A percentile compares a stretch with the other conserved stretches of the same genome.
These are phyloP conservation scores for Mythimna loreyi DNA, from an alignment of 2,888 invertebrate genomes.

Conservation along the genomic window DNA sequence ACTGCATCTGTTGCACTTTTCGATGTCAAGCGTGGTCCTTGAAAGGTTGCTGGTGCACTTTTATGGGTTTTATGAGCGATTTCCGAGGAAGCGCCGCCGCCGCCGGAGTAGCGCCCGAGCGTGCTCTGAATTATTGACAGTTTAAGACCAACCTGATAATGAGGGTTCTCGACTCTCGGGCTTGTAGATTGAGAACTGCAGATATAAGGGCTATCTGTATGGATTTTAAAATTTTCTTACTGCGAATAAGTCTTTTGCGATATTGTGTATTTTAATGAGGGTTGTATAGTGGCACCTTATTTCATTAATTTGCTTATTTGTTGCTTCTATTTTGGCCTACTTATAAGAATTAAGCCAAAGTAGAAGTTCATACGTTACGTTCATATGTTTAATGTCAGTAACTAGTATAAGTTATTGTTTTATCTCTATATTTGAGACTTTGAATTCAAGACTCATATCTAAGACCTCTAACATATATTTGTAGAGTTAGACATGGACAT, in stretches of 20 bases:
- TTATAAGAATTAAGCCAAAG: background rate
- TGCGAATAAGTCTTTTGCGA: background rate
- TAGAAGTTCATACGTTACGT: background rate
- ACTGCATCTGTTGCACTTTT: slow-evolving; percentile 80
- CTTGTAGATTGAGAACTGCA: slow-evolving; percentile 12
- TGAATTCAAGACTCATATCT: background rate
- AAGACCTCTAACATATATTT: background rate
- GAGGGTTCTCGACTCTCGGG: slow-evolving; percentile 27
- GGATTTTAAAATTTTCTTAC: slow-evolving; percentile 2
- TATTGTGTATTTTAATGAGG: background rate
- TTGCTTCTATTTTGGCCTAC: too few species aligned
- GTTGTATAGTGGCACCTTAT: too few species aligned
- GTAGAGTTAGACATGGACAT: slow-evolving; percentile 7
- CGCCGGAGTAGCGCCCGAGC: slow-evolving; percentile 43
- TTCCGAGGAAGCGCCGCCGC: slow-evolving; percentile 48
- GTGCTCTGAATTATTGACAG: slow-evolving; percentile 54
- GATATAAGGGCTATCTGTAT: slow-evolving; percentile 9
- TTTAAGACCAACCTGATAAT: slow-evolving; percentile 42
- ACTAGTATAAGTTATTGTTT: background rate
- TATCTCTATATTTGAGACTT: background rate
- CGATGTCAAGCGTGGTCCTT: slow-evolving; percentile 71
- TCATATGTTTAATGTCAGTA: background rate
- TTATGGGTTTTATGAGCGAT: slow-evolving; percentile 64
- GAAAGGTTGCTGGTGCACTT: slow-evolving; percentile 79
- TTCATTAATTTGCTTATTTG: background rate